Evolutionary conservation across 1,140 invertebrate genomes (phyloP).

Genomic region (Trypoxylus dichotomus): DNA sequence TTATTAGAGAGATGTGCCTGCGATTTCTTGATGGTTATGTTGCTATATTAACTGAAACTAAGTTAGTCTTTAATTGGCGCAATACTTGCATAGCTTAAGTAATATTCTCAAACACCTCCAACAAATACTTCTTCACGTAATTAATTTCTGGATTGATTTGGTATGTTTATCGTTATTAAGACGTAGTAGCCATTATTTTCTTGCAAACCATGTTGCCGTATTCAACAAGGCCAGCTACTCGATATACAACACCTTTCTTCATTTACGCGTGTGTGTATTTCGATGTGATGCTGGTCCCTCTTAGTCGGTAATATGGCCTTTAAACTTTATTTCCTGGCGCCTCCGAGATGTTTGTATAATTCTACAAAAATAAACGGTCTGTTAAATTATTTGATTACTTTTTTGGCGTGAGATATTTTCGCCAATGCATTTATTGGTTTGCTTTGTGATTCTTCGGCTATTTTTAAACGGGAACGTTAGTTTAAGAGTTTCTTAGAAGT

Average conservation of each 20-base stretch:
- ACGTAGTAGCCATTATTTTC: background rate
- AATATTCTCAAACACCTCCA: too few species aligned
- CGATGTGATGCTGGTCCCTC: background rate
- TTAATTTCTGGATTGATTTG: background rate
- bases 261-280: background rate
- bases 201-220: background rate
- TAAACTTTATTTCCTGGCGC: slow-evolving; percentile 22
- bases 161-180: background rate
- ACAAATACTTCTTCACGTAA: background rate
- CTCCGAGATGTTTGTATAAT: background rate
- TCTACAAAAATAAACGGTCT: background rate
- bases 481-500: slow-evolving; percentile 7
- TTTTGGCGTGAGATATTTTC: slow-evolving; percentile 8
- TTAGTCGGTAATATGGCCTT: slow-evolving; percentile 3
- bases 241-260: background rate
- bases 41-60: too few species aligned
- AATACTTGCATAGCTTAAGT: too few species aligned
- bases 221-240: slow-evolving; percentile 1
- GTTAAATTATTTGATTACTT: slow-evolving; percentile 1
- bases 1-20: too few species aligned
- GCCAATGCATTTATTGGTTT: slow-evolving; percentile 8
- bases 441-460: background rate
- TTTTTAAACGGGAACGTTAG: slow-evolving; percentile 4
- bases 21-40: too few species aligned
- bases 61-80: too few species aligned